Evolutionary conservation across 1,140 invertebrate species (phyloP).

Genomic region (Heliothis virescens): DNA sequence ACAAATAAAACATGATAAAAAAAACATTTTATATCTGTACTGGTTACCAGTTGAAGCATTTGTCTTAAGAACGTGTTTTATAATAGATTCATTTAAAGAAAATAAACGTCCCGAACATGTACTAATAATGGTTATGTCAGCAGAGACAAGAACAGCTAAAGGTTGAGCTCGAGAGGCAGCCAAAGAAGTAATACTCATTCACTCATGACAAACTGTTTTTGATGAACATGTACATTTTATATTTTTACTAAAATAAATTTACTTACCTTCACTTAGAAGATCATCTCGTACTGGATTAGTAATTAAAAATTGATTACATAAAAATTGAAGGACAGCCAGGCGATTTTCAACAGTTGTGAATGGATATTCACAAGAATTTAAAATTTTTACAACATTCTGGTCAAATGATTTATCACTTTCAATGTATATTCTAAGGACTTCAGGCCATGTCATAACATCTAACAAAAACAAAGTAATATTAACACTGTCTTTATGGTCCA

Average conservation of each 20-base stretch:
- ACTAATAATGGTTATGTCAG: no score
- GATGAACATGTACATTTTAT: background rate
- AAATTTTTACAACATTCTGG: constrained; percentile 89
- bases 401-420: constrained; percentile 95
- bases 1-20: no score
- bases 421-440: constrained; percentile 95
- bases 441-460: constrained; percentile 98
- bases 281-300: constrained; percentile 97
- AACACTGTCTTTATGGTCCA: constrained; percentile 98
- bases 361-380: constrained; percentile 94
- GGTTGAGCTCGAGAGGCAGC: no score
- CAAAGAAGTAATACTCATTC: no score
- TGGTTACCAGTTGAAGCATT: no score
- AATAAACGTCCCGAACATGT: no score
- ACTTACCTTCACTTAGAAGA: constrained; percentile 95
- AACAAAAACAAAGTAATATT: constrained; percentile 97
- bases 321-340: constrained; percentile 94
- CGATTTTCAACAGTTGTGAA: constrained; percentile 94
- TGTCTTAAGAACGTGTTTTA: no score
- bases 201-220: no score
- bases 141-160: no score
- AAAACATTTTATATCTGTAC: no score
- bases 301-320: constrained; percentile 97
- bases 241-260: background rate
- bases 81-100: no score